These are phyloP conservation scores for Labeo catla DNA, from an alignment of 2,113 vertebrate genomes.

Conservation along the genomic window DNA sequence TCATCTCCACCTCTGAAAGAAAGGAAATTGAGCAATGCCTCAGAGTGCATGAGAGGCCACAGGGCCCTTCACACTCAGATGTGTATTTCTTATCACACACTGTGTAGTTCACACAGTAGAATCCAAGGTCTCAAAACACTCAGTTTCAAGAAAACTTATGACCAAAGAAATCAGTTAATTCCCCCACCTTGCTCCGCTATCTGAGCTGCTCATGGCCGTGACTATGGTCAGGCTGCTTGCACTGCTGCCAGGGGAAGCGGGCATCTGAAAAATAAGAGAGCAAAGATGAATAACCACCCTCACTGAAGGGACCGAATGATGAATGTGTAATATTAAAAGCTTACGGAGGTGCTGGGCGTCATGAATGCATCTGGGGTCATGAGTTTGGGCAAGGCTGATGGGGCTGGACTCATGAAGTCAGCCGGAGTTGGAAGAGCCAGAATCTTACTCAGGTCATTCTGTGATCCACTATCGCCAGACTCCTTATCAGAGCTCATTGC, in stretches of 20 bases:
- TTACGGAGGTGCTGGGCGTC: conserved; percentile 90
- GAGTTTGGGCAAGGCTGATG: conserved; percentile 86
- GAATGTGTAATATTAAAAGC: conserved; percentile 25
- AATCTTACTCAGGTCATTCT: conserved; percentile 86
- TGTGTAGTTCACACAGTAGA: neutral
- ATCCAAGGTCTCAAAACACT: neutral
- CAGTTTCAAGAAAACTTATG: neutral
- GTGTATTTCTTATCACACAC: neutral
- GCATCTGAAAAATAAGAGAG: conserved; percentile 72
- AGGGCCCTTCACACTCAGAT: neutral
- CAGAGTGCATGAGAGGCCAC: neutral
- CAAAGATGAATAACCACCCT: neutral
- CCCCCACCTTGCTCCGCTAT: conserved; percentile 83
- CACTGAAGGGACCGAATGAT: neutral
- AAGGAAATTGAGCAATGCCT: conserved; percentile 7
- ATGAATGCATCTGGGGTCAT: conserved; percentile 99
- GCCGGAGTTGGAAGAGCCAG: conserved; percentile 85
- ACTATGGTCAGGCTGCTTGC: conserved; percentile 91
- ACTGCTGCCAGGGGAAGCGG: conserved; percentile 86
- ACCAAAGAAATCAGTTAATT: too few species aligned
- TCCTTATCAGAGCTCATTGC: conserved; percentile 84
- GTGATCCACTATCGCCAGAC: conserved; percentile 80
- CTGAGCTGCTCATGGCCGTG: conserved; percentile 86
- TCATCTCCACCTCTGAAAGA: conserved; percentile 83
- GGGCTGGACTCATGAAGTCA: conserved; percentile 85